Evolutionary conservation across 2,888 invertebrate species (phyloP), one percentile per base, ranked within the genome.

Genomic region (Resseliella maxima): DNA sequence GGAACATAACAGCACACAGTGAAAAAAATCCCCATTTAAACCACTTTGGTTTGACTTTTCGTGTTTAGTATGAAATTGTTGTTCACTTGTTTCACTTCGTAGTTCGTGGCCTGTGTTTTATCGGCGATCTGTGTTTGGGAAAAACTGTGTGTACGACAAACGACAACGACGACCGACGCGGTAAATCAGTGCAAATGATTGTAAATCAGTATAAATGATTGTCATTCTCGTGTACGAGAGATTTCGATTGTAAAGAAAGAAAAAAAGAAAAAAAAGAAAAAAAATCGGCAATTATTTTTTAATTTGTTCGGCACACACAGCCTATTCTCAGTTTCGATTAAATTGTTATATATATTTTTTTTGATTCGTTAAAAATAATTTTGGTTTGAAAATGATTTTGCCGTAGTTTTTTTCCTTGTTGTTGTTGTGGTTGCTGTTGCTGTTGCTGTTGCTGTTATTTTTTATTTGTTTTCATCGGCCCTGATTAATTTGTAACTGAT

Each of bases 21-120:
- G 72, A 72, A 72, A 59, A 50, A 50, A 72, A 72, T 72, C 72
- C 72, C 72, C 72, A 72, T 72, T 72, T 72, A 72, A 72, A 72
- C 72, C 72, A 72, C 72, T 72, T 72, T 72, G 72, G 72, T 72
- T 72, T 72, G 72, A 72, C 72, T 72, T 72, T 72, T 72, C 72
- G 72, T 72, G 72, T 72, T 72, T 72, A 72, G 72, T 72, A 72
- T 72, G 72, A 72, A 72, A 72, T 72, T 72, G 72, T 72, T 72
- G 72, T 72, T 72, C 72, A 72, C 72, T 72, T 72, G 72, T 72
- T 72, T 72, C 72, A 72, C 72, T 72, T 72, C 72, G 72, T 72
- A 72, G 31, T 72, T 72, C 72, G 72, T 72, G n/a, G n/a, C 72
- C 27, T 35, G 72, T 31, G 15, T 72, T 59, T 12, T 59, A 72